phyloP scores from a whole-genome alignment of 2,888 invertebrate species.

The Amiota mariae region DNA sequence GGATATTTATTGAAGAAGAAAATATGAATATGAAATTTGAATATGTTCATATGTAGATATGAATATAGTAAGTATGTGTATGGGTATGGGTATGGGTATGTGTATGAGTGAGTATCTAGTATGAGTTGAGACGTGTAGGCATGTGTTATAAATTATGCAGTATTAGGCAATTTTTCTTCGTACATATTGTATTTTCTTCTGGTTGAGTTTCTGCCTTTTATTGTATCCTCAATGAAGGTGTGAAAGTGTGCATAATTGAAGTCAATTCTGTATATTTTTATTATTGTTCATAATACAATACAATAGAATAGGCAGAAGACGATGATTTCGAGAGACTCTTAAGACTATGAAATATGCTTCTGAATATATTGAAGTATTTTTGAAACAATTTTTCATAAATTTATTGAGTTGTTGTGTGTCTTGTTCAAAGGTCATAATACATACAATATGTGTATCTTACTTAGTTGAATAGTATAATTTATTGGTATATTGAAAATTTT shows the following conservation, averaged over 20 bases:
- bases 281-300: neutral
- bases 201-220: constrained; percentile 1
- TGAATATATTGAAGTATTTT: neutral
- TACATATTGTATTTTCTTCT: neutral
- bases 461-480: too few relatives aligned
- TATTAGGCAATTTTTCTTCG: constrained; percentile 42
- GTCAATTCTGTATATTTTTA: constrained; percentile 49
- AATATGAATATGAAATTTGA: constrained; percentile 51
- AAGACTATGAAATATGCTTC: neutral
- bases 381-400: constrained; percentile 6
- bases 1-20: constrained; percentile 52
- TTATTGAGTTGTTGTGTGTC: constrained; percentile 25
- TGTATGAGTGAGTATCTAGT: neutral
- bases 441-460: neutral
- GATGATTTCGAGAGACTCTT: neutral
- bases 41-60: constrained; percentile 31
- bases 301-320: neutral
- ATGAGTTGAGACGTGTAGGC: constrained; percentile 59
- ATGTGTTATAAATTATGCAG: constrained; percentile 70
- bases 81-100: too few relatives aligned
- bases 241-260: constrained; percentile 64
- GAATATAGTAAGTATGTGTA: neutral
- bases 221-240: constrained; percentile 20
- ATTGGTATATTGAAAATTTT: too few relatives aligned
- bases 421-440: constrained; percentile 8